Evolutionary conservation across 2,113 vertebrate genomes (phyloP).

Genomic region (Penelope pileata): DNA sequence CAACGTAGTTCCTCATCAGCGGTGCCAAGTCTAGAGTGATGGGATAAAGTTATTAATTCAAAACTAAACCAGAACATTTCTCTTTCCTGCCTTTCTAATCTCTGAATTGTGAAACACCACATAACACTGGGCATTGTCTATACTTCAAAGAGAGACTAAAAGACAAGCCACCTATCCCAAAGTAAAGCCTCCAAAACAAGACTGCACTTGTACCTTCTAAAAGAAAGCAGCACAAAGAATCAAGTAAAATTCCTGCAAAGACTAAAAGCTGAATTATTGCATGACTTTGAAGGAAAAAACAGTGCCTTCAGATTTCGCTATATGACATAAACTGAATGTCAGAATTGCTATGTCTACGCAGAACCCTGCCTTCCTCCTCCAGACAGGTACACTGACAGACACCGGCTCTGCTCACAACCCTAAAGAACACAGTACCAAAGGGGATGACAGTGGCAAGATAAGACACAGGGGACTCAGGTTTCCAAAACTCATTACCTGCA

Average conservation of each 20-base stretch:
- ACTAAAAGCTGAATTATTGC: not conserved
- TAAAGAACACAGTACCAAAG: fast-evolving
- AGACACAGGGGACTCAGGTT: not conserved
- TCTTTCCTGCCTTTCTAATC: not conserved
- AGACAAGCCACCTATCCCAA: not conserved
- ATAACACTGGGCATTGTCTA: not conserved
- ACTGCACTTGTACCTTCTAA: not conserved
- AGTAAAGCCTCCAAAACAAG: not conserved
- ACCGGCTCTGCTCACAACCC: not conserved
- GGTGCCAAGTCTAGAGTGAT: not conserved
- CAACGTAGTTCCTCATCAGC: not conserved
- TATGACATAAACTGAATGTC: not conserved
- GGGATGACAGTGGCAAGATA: not conserved
- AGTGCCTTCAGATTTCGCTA: not conserved
- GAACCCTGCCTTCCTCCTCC: not conserved
- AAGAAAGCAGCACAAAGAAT: not conserved
- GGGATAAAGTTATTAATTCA: not conserved
- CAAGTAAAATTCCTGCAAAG: not conserved
- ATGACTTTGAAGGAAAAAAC: not conserved
- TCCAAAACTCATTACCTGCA: not conserved
- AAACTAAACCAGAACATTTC: not conserved
- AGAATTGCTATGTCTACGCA: not conserved
- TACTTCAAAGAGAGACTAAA: not conserved
- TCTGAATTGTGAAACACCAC: not conserved
- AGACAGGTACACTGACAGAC: fast-evolving